phyloP scores from a whole-genome alignment of 1,140 invertebrate genomes.

The Battus philenor region DNA sequence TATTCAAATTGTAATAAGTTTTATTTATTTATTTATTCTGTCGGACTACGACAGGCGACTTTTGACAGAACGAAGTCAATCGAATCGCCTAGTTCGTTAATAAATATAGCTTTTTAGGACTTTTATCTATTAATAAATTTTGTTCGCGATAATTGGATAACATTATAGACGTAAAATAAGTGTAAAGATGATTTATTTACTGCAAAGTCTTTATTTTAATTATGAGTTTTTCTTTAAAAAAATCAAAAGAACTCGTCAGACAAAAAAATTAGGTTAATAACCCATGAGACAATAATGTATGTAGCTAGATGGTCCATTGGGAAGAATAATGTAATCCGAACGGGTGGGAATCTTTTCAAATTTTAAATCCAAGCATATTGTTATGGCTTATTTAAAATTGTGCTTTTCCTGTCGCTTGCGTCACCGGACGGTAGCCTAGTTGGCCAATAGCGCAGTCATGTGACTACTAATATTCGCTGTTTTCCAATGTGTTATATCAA shows the following conservation, averaged over 20 bases:
- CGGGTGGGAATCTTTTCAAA: constrained; percentile 42
- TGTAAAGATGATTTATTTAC: background rate
- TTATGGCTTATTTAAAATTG: constrained; percentile 63
- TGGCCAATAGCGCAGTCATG: constrained; percentile 48
- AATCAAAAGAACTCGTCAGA: constrained; percentile 2
- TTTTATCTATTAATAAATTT: too few species aligned
- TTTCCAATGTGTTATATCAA: constrained; percentile 4
- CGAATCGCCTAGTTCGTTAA: too few species aligned
- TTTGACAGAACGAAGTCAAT: too few species aligned
- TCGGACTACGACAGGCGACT: too few species aligned
- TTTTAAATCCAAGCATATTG: constrained; percentile 38
- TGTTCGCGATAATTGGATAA: too few species aligned
- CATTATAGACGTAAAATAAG: background rate
- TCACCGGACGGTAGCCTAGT: constrained; percentile 48
- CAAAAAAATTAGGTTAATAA: constrained; percentile 17
- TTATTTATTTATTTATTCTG: too few species aligned
- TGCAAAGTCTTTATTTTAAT: constrained; percentile 1
- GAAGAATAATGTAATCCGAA: constrained; percentile 42
- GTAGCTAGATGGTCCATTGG: constrained; percentile 30
- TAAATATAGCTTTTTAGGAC: too few species aligned
- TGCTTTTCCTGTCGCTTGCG: constrained; percentile 45
- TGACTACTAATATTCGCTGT: constrained; percentile 42
- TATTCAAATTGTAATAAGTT: too few species aligned
- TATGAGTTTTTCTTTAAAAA: background rate
- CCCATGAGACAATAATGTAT: constrained; percentile 12